Conservation (phyloP, 1,140 invertebrate species). For the Temnothorax longispinosus region DNA sequence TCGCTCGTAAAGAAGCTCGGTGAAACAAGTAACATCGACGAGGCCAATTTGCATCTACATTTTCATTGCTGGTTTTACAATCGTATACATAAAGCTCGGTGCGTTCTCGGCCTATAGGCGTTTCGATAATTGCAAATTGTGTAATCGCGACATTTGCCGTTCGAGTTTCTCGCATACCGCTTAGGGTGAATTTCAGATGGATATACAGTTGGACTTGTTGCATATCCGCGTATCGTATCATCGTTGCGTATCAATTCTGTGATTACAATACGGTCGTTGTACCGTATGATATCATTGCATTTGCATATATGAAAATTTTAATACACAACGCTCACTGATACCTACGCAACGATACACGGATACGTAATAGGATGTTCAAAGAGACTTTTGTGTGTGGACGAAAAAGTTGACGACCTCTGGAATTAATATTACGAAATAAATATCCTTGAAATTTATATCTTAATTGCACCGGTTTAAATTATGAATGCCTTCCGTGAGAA, state of each 20-base stretch:
- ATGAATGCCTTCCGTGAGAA: background rate
- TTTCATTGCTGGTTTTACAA: background rate
- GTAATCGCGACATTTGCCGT: background rate
- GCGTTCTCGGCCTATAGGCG: background rate
- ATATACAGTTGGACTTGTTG: background rate
- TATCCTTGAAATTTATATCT: slow-evolving; percentile 11
- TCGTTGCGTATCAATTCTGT: background rate
- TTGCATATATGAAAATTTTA: background rate
- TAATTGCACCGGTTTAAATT: background rate
- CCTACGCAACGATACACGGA: no score
- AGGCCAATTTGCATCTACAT: slow-evolving; percentile 34
- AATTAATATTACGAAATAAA: background rate
- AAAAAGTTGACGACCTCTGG: slow-evolving; percentile 2
- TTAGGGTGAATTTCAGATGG: background rate
- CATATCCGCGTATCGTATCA: background rate
- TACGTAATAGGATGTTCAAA: background rate
- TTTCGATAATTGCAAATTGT: slow-evolving; percentile 32
- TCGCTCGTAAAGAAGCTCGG: slow-evolving; percentile 14
- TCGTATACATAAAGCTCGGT: background rate
- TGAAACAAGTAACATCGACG: slow-evolving; percentile 18
- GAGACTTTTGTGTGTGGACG: background rate
- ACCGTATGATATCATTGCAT: background rate
- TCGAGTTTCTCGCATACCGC: background rate
- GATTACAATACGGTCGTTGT: background rate
- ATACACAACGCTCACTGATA: background rate